Evolutionary conservation across 2,888 invertebrate genomes (phyloP).

Genomic region (Lamellibrachia columna): DNA sequence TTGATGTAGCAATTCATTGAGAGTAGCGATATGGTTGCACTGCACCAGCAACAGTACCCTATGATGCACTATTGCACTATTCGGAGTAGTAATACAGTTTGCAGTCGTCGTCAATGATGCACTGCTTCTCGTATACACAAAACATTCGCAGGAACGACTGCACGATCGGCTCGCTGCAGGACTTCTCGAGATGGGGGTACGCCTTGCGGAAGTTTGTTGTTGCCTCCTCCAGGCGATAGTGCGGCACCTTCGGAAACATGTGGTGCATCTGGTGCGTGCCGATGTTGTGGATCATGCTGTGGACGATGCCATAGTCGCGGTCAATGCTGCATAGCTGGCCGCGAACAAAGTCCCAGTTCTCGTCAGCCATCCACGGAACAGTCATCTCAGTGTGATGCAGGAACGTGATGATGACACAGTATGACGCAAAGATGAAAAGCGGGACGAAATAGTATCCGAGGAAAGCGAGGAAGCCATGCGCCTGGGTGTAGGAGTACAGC

Average conservation of each 20-base stretch:
- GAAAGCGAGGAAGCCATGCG: constrained; percentile 46
- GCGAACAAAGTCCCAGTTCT: constrained; percentile 58
- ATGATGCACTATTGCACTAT: not conserved
- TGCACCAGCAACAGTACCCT: not conserved
- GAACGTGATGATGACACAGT: constrained; percentile 59
- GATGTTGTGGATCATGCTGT: constrained; percentile 58
- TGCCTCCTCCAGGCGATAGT: constrained; percentile 61
- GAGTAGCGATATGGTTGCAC: not conserved
- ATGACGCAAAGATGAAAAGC: constrained; percentile 55
- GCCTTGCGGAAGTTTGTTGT: constrained; percentile 53
- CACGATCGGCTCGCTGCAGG: constrained; percentile 53
- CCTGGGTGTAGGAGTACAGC: constrained; percentile 42
- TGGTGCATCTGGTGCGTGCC: constrained; percentile 61
- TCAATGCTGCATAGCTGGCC: constrained; percentile 62
- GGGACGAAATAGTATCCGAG: constrained; percentile 54
- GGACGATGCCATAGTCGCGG: constrained; percentile 60
- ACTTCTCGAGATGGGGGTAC: constrained; percentile 54
- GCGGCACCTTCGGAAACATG: constrained; percentile 60
- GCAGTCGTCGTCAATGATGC: constrained; percentile 35
- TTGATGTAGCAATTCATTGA: not conserved
- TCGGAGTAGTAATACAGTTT: constrained; percentile 34
- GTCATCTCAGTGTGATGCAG: constrained; percentile 61
- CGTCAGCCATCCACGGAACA: constrained; percentile 59
- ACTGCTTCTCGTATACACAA: constrained; percentile 46
- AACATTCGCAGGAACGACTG: constrained; percentile 57